Evolutionary conservation across 2,888 invertebrate genomes (phyloP).

Genomic region (Hemaris fuciformis): DNA sequence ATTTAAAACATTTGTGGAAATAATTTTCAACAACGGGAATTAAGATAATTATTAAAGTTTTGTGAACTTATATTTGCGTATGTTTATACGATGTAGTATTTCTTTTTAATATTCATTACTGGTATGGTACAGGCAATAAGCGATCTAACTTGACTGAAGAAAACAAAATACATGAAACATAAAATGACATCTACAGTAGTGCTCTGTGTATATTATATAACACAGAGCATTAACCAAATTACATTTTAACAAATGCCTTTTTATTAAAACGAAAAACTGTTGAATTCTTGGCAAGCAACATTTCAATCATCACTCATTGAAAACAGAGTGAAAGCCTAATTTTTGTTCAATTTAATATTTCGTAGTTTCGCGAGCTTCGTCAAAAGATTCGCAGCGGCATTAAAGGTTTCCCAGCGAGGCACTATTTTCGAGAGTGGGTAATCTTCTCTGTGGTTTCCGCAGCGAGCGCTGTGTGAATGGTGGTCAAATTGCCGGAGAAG

Average conservation of each 20-base stretch:
- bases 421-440: constrained; percentile 56
- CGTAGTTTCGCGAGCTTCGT: background rate
- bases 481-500: constrained; percentile 69
- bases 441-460: constrained; percentile 70
- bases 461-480: constrained; percentile 62
- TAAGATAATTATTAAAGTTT: too few relatives aligned
- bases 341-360: constrained; percentile 7
- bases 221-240: background rate
- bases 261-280: background rate
- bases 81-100: too few relatives aligned
- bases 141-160: too few relatives aligned
- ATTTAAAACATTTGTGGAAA: too few relatives aligned
- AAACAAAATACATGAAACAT: too few relatives aligned
- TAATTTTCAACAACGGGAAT: too few relatives aligned
- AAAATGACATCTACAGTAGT: too few relatives aligned
- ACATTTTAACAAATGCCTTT: background rate
- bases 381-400: constrained; percentile 6
- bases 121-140: too few relatives aligned
- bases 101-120: too few relatives aligned
- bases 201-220: too few relatives aligned
- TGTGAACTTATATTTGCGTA: too few relatives aligned
- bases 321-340: background rate
- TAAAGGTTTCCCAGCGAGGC: constrained; percentile 22
- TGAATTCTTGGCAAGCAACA: background rate
- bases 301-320: background rate